A percentile compares a stretch with the other conserved stretches of the same genome.
Conservation (phyloP, 2,888 invertebrate genomes). For the Apocheima hispidaria region DNA sequence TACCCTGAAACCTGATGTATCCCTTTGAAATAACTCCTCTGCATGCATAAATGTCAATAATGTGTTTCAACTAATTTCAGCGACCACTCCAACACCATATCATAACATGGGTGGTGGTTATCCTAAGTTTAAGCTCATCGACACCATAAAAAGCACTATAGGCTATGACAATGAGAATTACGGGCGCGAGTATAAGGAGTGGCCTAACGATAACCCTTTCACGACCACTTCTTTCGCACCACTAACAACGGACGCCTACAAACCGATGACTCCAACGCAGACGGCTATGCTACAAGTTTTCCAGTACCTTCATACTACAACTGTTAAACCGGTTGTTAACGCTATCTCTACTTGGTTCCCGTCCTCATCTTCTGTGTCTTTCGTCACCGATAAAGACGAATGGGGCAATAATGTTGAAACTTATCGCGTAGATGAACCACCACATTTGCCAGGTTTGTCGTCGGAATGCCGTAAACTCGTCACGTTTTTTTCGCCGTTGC, state of each 20-base stretch:
- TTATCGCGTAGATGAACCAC: constrained; percentile 84
- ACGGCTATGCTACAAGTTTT: constrained; percentile 84
- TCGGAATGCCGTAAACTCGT: constrained; percentile 76
- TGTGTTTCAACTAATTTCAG: constrained; percentile 76
- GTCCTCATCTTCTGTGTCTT: constrained; percentile 65
- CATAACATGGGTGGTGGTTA: constrained; percentile 79
- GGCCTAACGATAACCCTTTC: constrained; percentile 84
- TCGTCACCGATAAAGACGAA: constrained; percentile 74
- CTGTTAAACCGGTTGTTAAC: constrained; percentile 78
- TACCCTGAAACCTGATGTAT: constrained; percentile 43
- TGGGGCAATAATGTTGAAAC: constrained; percentile 82
- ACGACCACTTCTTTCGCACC: constrained; percentile 79
- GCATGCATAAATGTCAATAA: constrained; percentile 73
- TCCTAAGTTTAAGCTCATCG: constrained; percentile 82
- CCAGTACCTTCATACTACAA: constrained; percentile 82
- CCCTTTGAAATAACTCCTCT: constrained; percentile 49
- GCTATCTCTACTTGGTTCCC: constrained; percentile 65
- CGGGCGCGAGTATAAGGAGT: constrained; percentile 75
- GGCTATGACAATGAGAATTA: constrained; percentile 77
- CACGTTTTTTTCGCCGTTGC: constrained; percentile 72
- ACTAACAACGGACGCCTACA: constrained; percentile 75
- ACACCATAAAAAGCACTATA: constrained; percentile 81
- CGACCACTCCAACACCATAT: constrained; percentile 78
- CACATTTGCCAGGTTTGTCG: constrained; percentile 85
- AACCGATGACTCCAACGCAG: constrained; percentile 77